A percentile compares a stretch with the other conserved stretches of the same genome.
These are phyloP conservation scores for Biston stratarius DNA, from an alignment of 2,888 invertebrate genomes.

Conservation along the genomic window DNA sequence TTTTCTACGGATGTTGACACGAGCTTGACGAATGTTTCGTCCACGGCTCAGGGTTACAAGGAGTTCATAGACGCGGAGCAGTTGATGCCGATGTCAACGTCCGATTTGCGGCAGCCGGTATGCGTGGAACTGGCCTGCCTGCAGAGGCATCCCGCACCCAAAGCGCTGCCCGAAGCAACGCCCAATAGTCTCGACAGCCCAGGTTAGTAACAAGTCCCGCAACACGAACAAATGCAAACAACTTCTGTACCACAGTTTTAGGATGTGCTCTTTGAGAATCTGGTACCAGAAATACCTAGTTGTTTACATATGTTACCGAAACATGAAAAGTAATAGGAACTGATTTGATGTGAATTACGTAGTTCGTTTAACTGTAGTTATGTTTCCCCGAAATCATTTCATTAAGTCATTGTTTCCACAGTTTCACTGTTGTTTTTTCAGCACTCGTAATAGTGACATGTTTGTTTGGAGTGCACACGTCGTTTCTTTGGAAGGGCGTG, in stretches of 20 bases:
- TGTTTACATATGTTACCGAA: slow-evolving; percentile 49
- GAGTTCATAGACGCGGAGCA: slow-evolving; percentile 96
- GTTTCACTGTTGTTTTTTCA: slow-evolving; percentile 37
- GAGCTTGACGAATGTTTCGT: neutral
- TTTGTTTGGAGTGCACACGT: slow-evolving; percentile 45
- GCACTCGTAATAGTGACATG: slow-evolving; percentile 37
- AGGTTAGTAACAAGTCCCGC: slow-evolving; percentile 61
- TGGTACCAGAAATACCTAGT: slow-evolving; percentile 20
- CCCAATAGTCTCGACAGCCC: slow-evolving; percentile 84
- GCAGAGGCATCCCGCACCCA: slow-evolving; percentile 85
- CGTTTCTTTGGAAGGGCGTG: slow-evolving; percentile 53
- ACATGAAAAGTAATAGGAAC: neutral
- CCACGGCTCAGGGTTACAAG: slow-evolving; percentile 91
- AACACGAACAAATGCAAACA: slow-evolving; percentile 50
- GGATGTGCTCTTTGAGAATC: neutral
- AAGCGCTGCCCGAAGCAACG: slow-evolving; percentile 80
- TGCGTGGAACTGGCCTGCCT: slow-evolving; percentile 92
- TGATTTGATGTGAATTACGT: slow-evolving; percentile 8
- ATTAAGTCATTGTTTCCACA: slow-evolving; percentile 19
- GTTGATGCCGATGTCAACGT: slow-evolving; percentile 94
- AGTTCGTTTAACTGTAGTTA: slow-evolving; percentile 15
- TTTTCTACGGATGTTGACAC: neutral
- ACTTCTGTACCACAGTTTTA: slow-evolving; percentile 18
- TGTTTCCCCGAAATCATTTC: slow-evolving; percentile 24
- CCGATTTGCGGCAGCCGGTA: slow-evolving; percentile 93